These are phyloP conservation scores for Spilogale gracilis DNA, from an alignment of 2,113 vertebrate species.

Conservation along the genomic window DNA sequence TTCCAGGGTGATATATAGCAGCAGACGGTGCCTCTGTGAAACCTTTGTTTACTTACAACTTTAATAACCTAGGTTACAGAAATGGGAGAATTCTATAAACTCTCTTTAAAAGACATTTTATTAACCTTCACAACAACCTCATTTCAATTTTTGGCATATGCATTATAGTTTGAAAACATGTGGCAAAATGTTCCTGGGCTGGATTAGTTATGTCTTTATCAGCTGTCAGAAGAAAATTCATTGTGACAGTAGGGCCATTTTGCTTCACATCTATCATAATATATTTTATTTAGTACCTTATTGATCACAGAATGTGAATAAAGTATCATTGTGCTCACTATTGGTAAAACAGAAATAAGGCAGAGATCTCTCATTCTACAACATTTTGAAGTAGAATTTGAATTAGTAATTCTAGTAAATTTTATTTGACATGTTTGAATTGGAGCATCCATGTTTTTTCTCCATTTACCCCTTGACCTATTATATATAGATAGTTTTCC, in stretches of 20 bases:
- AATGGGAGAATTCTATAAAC: constrained; percentile 33
- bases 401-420: neutral
- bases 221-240: constrained; percentile 66
- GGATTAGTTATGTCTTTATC: constrained; percentile 55
- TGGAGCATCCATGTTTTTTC: neutral
- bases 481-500: neutral
- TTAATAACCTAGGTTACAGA: constrained; percentile 63
- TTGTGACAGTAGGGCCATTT: constrained; percentile 36
- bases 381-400: neutral
- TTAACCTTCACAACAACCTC: constrained; percentile 57
- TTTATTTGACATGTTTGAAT: neutral
- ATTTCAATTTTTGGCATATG: constrained; percentile 49
- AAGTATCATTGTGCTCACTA: neutral
- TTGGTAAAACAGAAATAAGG: neutral
- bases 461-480: neutral
- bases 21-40: constrained; percentile 25
- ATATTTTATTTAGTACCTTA: constrained; percentile 38
- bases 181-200: neutral
- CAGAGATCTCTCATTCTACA: neutral
- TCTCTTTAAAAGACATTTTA: constrained; percentile 59
- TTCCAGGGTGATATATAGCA: constrained; percentile 62
- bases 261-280: constrained; percentile 48
- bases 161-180: constrained; percentile 34
- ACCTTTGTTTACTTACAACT: constrained; percentile 75
- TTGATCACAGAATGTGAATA: constrained; percentile 1